These are phyloP conservation scores for Cotesia typhae DNA, from an alignment of 1,140 invertebrate genomes.

Conservation along the genomic window DNA sequence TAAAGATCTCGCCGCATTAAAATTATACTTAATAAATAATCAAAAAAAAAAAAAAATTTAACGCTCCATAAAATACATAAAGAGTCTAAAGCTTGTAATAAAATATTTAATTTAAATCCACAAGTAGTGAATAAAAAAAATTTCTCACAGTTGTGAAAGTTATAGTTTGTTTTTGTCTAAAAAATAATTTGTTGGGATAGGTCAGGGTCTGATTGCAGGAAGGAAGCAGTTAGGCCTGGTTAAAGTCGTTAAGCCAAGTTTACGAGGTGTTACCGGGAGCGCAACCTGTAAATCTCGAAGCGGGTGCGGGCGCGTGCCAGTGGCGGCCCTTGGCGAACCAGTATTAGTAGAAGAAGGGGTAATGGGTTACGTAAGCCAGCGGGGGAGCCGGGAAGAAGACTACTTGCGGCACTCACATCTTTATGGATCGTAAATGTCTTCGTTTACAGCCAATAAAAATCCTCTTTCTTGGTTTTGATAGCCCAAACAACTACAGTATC, in stretches of 20 bases:
- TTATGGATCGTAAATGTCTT: conserved; percentile 68
- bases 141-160: not conserved
- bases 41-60: too few species aligned
- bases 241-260: conserved; percentile 67
- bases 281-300: conserved; percentile 66
- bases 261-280: conserved; percentile 66
- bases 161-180: not conserved
- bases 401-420: conserved; percentile 58
- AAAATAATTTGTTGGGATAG: conserved; percentile 45
- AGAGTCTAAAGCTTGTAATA: too few species aligned
- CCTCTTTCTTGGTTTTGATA: conserved; percentile 32
- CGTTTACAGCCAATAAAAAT: conserved; percentile 67
- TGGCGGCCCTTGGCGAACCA: conserved; percentile 63
- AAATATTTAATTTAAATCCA: too few species aligned
- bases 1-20: too few species aligned
- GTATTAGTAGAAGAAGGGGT: conserved; percentile 54
- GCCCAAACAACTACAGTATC: conserved; percentile 1
- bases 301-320: conserved; percentile 61
- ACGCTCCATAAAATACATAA: too few species aligned
- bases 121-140: conserved; percentile 4
- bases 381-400: conserved; percentile 45
- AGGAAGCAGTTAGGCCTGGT: conserved; percentile 67
- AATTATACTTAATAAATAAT: too few species aligned
- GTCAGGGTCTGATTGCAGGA: conserved; percentile 65
- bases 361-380: conserved; percentile 59